Percentiles rank a stretch among this genome's conserved stretches.
Conservation (phyloP, 2,113 vertebrate species). For the Urocolius indicus region DNA sequence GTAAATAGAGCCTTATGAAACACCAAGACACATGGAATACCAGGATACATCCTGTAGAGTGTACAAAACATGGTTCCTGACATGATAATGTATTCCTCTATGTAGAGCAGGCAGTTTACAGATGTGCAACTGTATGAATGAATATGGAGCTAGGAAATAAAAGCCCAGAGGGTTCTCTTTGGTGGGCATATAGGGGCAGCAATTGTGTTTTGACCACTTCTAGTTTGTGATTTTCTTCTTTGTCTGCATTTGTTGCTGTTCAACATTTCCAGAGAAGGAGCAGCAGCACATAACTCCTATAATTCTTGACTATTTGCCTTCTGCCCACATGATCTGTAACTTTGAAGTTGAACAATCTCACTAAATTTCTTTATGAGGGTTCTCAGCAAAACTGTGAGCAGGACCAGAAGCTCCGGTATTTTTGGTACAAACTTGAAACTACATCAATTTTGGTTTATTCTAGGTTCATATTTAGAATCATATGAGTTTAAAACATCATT, state of each 20-base stretch:
- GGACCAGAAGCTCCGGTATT: neutral
- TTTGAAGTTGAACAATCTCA: neutral
- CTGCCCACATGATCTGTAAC: neutral
- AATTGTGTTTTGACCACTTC: neutral
- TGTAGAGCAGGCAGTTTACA: neutral
- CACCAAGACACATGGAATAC: neutral
- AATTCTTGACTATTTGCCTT: conserved; percentile 34
- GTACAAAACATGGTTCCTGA: neutral
- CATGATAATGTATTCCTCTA: neutral
- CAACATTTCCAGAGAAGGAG: neutral
- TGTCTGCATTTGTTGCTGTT: neutral
- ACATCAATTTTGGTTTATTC: neutral
- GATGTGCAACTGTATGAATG: neutral
- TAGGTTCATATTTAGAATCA: neutral
- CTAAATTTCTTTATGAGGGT: neutral
- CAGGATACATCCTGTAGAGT: neutral
- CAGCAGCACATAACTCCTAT: neutral
- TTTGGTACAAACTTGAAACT: neutral
- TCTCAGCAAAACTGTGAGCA: neutral
- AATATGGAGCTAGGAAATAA: neutral
- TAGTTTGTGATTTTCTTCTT: neutral
- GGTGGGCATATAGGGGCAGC: neutral
- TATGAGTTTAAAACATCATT: neutral
- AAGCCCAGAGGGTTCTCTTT: neutral
- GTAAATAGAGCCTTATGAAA: neutral